Base-by-base conservation (phyloP, 2,797 vertebrate species). In the Podarcis siculus region DNA sequence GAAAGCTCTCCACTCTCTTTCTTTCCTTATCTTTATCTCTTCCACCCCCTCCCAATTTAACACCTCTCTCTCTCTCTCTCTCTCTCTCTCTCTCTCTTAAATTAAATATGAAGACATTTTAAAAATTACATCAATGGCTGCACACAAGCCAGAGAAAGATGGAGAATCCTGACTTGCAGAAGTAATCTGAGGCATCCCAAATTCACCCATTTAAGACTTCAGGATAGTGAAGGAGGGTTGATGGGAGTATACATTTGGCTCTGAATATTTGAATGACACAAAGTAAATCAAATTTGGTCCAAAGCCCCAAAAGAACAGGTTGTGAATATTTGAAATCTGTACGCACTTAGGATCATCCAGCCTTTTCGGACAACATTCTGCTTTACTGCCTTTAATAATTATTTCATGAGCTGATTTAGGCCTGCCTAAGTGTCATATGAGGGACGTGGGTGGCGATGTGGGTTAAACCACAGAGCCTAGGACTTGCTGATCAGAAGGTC, bases 1-100 rank as follows among this genome's bases (percentile, higher is more conserved):
- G 6, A 37, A 58, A n/a, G 27, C 25, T 42, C 13, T 42, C 64
- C 45, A 61, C 25, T n/a, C 89, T 37, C 80, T 67, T 86, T 79
- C 73, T 67, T 66, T 37, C 23, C 86, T 82, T 39, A 73, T 84
- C 86, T 81, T 45, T 10, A 8, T 30, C 8, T 10, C 1, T 5
- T n/a, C n/a, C n/a, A n/a, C 39, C 5, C 7, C 9, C 10, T 23
- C 32, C 39, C n/a, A 3, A 61, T 82, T 58, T 71, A 82, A 82
- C 67, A 82, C 87, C 89, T 66, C 79, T 13, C 90, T 84, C 78
- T 86, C 5, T n/a, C 49, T n/a, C n/a, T 32, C 10, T 25, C 87
- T 86, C 92, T 89, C 85, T 87, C 69, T 82, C 89, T 66, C 79
- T 13, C 90, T 89, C 85, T 82, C 89, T 87, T 69, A 82, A 94